Conservation (phyloP, 2,113 vertebrate species). For the Callocephalon fimbriatum region DNA sequence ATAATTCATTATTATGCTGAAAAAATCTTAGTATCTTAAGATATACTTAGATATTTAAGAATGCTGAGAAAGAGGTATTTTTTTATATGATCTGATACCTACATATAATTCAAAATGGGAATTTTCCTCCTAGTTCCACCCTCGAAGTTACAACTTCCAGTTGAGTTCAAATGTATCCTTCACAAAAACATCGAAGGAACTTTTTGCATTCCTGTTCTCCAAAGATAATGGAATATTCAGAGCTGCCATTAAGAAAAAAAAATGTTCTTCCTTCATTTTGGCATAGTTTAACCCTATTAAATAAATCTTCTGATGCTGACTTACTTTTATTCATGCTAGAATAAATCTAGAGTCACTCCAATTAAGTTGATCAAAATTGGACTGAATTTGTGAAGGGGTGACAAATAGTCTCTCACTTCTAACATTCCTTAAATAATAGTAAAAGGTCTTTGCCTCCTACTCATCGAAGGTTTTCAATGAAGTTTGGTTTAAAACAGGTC, state of each 20-base stretch:
- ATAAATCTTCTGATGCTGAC: neutral
- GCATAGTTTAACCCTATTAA: neutral
- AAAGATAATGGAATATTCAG: neutral
- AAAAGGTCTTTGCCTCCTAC: neutral
- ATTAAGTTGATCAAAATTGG: neutral
- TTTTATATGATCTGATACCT: neutral
- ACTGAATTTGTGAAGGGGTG: neutral
- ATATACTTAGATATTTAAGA: neutral
- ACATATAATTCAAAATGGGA: neutral
- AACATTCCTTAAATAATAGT: neutral
- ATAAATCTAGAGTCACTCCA: neutral
- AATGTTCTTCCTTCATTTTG: too few species aligned
- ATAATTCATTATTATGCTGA: neutral
- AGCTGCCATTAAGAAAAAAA: neutral
- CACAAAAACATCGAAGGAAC: neutral
- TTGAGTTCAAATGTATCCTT: neutral
- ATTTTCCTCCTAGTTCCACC: neutral
- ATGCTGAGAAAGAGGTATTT: neutral
- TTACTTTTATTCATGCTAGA: neutral
- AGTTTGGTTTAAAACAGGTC: neutral
- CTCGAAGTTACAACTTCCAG: neutral
- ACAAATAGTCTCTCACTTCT: neutral
- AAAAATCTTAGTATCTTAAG: neutral
- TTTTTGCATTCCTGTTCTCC: neutral
- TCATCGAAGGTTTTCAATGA: neutral